Percentiles rank a stretch among this genome's conserved stretches.
These are phyloP conservation scores for Myocastor coypus DNA, from an alignment of 2,113 vertebrate species.

Conservation along the genomic window DNA sequence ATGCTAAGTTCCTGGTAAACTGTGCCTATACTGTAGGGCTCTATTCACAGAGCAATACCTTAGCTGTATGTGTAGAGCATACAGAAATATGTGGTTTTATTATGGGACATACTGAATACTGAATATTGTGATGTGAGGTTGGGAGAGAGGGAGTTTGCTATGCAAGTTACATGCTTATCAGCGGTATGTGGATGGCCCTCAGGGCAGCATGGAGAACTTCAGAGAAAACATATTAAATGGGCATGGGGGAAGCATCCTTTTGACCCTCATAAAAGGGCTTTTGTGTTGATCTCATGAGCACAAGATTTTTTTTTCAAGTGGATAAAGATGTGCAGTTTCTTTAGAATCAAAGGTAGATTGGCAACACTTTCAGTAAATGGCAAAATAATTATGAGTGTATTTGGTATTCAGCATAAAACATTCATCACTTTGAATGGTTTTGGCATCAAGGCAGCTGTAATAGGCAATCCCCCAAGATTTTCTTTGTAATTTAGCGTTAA, in stretches of 20 bases:
- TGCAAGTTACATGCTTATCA: slow-evolving; percentile 86
- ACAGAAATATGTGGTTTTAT: slow-evolving; percentile 76
- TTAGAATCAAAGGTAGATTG: slow-evolving; percentile 87
- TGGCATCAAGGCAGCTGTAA: slow-evolving; percentile 81
- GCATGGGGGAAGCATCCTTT: slow-evolving; percentile 86
- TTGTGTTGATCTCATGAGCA: slow-evolving; percentile 87
- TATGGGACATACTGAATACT: slow-evolving; percentile 79
- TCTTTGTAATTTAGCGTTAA: slow-evolving; percentile 85
- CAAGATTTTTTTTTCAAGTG: slow-evolving; percentile 85
- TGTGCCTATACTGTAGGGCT: slow-evolving; percentile 81
- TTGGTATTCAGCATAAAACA: slow-evolving; percentile 82
- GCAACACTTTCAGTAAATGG: slow-evolving; percentile 85
- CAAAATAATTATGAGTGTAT: slow-evolving; percentile 83
- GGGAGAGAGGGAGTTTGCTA: slow-evolving; percentile 80
- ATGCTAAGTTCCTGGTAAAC: slow-evolving; percentile 86
- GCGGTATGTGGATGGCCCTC: slow-evolving; percentile 86
- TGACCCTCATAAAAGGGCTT: slow-evolving; percentile 88
- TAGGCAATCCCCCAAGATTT: slow-evolving; percentile 78
- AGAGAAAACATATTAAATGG: slow-evolving; percentile 90
- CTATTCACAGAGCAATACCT: slow-evolving; percentile 84
- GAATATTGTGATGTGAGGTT: slow-evolving; percentile 72
- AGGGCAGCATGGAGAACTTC: slow-evolving; percentile 88
- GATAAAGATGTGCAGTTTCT: slow-evolving; percentile 84
- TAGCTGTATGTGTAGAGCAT: slow-evolving; percentile 76
- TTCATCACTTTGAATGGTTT: slow-evolving; percentile 83